Conservation (phyloP, 2,888 invertebrate species). For the Sphinx pinastri region DNA sequence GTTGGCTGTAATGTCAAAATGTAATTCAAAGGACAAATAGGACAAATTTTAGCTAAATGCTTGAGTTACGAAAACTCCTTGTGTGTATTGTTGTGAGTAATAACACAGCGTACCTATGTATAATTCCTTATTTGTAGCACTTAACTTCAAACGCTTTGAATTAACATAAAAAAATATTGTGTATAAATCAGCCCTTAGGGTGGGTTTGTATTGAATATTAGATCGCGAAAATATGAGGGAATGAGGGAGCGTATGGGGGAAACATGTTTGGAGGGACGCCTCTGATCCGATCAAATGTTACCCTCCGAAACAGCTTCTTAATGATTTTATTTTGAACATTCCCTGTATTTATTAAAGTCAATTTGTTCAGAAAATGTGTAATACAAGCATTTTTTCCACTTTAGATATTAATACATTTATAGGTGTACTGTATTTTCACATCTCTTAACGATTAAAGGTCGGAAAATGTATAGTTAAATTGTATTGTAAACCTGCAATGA, state of each 20-base stretch:
- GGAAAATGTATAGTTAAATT: no score
- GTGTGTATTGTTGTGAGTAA: background rate
- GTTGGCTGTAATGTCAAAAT: no score
- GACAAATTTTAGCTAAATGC: no score
- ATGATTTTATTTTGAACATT: slow-evolving; percentile 9
- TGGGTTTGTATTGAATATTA: slow-evolving; percentile 27
- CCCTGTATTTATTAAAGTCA: background rate
- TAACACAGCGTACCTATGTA: background rate
- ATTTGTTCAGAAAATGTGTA: background rate
- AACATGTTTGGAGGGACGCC: background rate
- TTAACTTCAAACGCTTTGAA: background rate
- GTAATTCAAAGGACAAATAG: no score
- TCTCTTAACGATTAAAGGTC: no score
- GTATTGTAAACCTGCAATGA: no score
- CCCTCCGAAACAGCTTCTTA: slow-evolving; percentile 4
- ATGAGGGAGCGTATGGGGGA: slow-evolving; percentile 1
- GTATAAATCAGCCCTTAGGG: slow-evolving; percentile 12
- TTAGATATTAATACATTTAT: background rate
- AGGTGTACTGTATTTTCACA: no score
- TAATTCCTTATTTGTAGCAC: background rate
- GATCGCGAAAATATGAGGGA: slow-evolving; percentile 18
- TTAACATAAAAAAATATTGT: slow-evolving; percentile 9
- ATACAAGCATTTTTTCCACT: no score
- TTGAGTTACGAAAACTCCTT: no score
- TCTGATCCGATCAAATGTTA: slow-evolving; percentile 25